Evolutionary conservation across 2,797 vertebrate species (phyloP), one percentile per base, ranked within the genome.

Genomic region (Decapterus maruadsi): DNA sequence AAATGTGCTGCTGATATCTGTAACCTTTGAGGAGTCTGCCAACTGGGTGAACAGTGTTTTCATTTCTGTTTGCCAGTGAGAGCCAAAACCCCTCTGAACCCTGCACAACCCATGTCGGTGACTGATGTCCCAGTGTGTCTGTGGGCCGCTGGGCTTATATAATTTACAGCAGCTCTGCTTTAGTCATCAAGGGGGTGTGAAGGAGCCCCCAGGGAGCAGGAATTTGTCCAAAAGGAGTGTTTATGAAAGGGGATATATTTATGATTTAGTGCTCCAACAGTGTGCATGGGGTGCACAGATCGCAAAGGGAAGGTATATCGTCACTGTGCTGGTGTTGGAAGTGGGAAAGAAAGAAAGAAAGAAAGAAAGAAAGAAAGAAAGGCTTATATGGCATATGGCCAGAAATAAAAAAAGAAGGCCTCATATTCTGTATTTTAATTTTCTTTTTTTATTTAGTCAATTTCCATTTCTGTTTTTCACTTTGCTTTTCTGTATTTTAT

Each of bases 141-240:
- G 81, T 58, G 73, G 68, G 77, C 78, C 60, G 71, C 84, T 77
- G 90, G 61, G 89, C 88, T 89, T 80, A 74, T 80, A 88, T 90
- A 87, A 90, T 94, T 94, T 95, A 94, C 89, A 91, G 89, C 85
- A 84, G 80, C 90, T 94, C 94, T 95, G 94, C 80, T 94, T 94
- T 94, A 88, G 89, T 94, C 94, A 94, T 95, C 93, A 95, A 84
- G 85, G 83, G 71, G 71, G 88, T 90, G 91, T 92, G 82, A 92
- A 93, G 83, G 81, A 86, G 87, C 85, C 94, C 92, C 90, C 8
- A 54, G 90, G 90, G 93, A 93, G 89, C 62, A 90, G 90, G 93
- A 94, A 93, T 95, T 92, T 93, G 92, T 93, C 92, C 90, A 85
- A 90, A 91, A 92, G 86, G 83, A 88, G 90, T 93, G 91, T 93